These are phyloP conservation scores for Drosophila nigromelanica DNA, from an alignment of 1,140 invertebrate species.

Conservation along the genomic window DNA sequence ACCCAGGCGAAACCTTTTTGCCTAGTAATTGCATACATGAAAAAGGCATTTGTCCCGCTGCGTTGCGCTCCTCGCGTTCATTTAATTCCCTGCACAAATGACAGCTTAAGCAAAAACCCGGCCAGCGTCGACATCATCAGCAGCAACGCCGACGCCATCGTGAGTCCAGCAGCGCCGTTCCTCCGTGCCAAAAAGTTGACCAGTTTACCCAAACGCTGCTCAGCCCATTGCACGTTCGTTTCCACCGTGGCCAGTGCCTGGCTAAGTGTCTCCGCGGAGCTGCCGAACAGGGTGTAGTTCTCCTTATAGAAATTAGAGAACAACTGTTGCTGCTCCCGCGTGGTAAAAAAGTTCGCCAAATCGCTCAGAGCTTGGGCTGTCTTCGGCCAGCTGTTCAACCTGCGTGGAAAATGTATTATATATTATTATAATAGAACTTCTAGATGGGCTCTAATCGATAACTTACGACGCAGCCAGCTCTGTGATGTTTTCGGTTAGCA, in stretches of 20 bases:
- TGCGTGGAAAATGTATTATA: slow-evolving; percentile 29
- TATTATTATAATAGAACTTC: not conserved
- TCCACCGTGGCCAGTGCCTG: slow-evolving; percentile 27
- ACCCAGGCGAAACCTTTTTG: slow-evolving; percentile 62
- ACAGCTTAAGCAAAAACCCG: slow-evolving; percentile 39
- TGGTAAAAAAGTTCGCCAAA: slow-evolving; percentile 84
- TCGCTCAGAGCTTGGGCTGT: slow-evolving; percentile 80
- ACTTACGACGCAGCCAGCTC: slow-evolving; percentile 55
- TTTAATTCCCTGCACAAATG: slow-evolving; percentile 56
- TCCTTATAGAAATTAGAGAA: slow-evolving; percentile 25
- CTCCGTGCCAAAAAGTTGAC: slow-evolving; percentile 21
- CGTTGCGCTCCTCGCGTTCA: slow-evolving; percentile 9
- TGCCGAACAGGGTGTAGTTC: slow-evolving; percentile 19
- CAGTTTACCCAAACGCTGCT: slow-evolving; percentile 26
- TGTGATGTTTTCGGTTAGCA: slow-evolving; percentile 52
- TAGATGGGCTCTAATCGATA: not conserved
- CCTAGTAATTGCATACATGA: slow-evolving; percentile 78
- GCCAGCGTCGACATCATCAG: slow-evolving; percentile 12
- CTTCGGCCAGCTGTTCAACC: slow-evolving; percentile 75
- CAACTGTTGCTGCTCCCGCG: slow-evolving; percentile 80
- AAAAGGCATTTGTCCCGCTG: slow-evolving; percentile 74
- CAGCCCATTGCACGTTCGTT: slow-evolving; percentile 43
- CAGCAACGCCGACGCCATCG: slow-evolving; percentile 1
- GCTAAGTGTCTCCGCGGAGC: slow-evolving; percentile 11
- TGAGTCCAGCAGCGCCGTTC: slow-evolving; percentile 16